Base-by-base conservation (phyloP, 2,113 vertebrate genomes). In the Mustela lutreola region DNA sequence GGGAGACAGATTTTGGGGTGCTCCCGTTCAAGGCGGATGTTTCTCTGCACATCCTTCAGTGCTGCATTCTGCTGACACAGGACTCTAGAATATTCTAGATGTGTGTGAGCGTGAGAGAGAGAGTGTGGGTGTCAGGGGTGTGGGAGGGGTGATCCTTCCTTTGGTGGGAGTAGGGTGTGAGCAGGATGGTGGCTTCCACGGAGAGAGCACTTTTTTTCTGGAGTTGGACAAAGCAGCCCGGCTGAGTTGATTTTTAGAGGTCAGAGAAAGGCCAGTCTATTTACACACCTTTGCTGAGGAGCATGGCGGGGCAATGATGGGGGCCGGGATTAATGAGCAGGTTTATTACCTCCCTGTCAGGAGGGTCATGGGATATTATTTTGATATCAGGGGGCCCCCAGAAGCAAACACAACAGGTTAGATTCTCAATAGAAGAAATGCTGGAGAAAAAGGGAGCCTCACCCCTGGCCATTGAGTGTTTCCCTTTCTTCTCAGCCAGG, bases 191-290 rank as follows among this genome's bases (percentile, higher is more conserved):
- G 26, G 56, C 11, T 36, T 85, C 75, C 31, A 2, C 33, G 79
- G 89, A 42, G 56, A 56, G 81, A 89, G 42, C 19, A 19, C 88
- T 56, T n/a, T 36, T 21, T 28, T 58, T 63, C 50, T 73, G 6
- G 36, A 48, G 89, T 70, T 9, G 56, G 91, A 95, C 96, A 95
- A 88, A 89, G 67, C 87, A 18, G 80, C 89, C 48, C 4, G 26
- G 90, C 76, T 60, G 76, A 82, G 62, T 80, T 96, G 97, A 73
- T 75, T 94, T 91, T 83, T 67, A 73, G 97, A 96, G 97, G 97
- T 98, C 97, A 98, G 95, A 56, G 93, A 97, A 90, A 97, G 97
- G 97, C 91, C 96, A 97, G 0, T 93, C 70, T 98, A n/a, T 98
- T 98, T 97, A 81, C 97, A 98, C 95, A 96, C 94, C 97, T 97